phyloP scores from a whole-genome alignment of 2,888 invertebrate species.

The Cantharis flavilabris region DNA sequence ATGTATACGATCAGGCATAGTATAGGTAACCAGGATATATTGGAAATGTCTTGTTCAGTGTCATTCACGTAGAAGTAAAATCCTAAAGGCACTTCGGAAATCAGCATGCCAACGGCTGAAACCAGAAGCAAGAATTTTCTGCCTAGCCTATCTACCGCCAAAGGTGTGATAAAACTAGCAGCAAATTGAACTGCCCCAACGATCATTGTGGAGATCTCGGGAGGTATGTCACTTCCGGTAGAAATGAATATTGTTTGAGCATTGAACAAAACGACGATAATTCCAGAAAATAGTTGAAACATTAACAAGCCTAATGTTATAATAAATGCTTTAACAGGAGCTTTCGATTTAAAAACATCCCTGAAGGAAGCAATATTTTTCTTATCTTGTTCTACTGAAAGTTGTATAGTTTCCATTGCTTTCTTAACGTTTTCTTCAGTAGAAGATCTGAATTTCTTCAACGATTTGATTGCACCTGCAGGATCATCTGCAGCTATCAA shows the following conservation, averaged over 20 bases:
- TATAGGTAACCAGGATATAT: conserved; percentile 72
- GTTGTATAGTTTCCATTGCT: conserved; percentile 18
- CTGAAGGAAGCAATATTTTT: conserved; percentile 47
- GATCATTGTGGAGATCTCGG: conserved; percentile 73
- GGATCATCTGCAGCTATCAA: conserved; percentile 62
- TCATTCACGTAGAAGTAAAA: conserved; percentile 67
- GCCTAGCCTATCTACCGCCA: conserved; percentile 76
- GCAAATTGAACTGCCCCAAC: conserved; percentile 74
- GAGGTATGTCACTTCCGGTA: conserved; percentile 65
- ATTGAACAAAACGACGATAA: conserved; percentile 77
- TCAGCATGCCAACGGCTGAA: conserved; percentile 68
- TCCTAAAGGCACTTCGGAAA: conserved; percentile 62
- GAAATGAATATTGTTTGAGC: conserved; percentile 70
- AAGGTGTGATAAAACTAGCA: conserved; percentile 71
- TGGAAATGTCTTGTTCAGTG: conserved; percentile 51
- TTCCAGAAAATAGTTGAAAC: conserved; percentile 80
- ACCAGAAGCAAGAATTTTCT: conserved; percentile 69
- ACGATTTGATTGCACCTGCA: conserved; percentile 60
- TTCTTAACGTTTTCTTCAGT: conserved; percentile 62
- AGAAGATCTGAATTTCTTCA: conserved; percentile 70
- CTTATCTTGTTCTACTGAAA: conserved; percentile 41
- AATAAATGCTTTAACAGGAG: conserved; percentile 73
- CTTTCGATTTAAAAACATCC: conserved; percentile 65
- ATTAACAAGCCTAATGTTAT: conserved; percentile 71
- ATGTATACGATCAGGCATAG: conserved; percentile 73